Evolutionary conservation across 2,797 vertebrate genomes (phyloP).

Genomic region (Galaxias olidus): DNA sequence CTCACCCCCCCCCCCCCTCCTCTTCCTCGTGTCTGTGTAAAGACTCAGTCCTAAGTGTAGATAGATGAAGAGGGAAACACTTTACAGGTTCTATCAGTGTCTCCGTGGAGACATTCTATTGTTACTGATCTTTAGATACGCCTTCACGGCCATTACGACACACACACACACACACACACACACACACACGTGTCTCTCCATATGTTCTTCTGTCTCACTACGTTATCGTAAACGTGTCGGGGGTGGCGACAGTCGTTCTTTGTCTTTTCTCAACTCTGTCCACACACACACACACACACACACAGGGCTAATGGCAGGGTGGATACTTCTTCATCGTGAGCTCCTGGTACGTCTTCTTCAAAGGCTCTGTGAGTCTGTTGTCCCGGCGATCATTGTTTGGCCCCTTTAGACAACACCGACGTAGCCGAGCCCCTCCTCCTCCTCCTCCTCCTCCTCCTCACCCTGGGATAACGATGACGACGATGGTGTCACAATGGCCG

Average conservation of each 20-base stretch:
- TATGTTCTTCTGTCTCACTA: constrained; percentile 4
- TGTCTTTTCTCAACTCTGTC: neutral
- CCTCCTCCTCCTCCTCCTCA: constrained; percentile 3
- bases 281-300: constrained; percentile 2
- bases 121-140: neutral
- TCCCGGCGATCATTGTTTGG: neutral
- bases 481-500: constrained; percentile 3
- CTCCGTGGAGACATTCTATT: too few relatives aligned
- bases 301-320: neutral
- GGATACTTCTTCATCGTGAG: neutral
- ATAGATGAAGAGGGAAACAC: too few relatives aligned
- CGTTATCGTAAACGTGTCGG: constrained; percentile 5
- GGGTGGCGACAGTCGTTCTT: neutral
- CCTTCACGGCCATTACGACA: neutral
- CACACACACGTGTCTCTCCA: neutral
- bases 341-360: neutral
- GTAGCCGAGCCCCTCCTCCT: too few relatives aligned
- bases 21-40: too few relatives aligned
- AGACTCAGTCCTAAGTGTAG: too few relatives aligned
- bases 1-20: neutral
- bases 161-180: neutral
- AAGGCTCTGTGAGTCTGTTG: neutral
- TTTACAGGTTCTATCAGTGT: too few relatives aligned
- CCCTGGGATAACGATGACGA: neutral
- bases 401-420: too few relatives aligned